These are phyloP conservation scores for Telmatherina bonti DNA, from an alignment of 2,797 vertebrate genomes.

Conservation along the genomic window DNA sequence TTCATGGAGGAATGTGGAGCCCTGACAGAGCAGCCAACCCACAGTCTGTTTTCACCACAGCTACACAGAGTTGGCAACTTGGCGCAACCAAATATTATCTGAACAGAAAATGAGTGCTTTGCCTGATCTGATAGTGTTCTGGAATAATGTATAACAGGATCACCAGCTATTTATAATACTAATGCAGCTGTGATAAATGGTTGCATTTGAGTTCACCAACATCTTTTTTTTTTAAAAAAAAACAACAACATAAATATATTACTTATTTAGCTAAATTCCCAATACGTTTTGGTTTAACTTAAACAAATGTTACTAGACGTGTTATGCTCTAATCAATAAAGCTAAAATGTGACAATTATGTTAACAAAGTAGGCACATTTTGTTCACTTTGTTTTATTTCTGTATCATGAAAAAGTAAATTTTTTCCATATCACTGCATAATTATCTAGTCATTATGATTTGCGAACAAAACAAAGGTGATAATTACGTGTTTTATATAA, in stretches of 20 bases:
- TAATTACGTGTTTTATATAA: neutral
- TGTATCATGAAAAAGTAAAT: neutral
- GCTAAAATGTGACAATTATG: too few relatives aligned
- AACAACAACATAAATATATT: too few relatives aligned
- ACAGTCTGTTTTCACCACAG: conserved; percentile 23
- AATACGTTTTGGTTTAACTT: too few relatives aligned
- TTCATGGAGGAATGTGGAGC: conserved; percentile 71
- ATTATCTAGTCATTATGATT: too few relatives aligned
- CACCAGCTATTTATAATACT: neutral
- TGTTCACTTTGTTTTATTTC: neutral
- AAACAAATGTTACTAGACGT: too few relatives aligned
- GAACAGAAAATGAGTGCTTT: neutral
- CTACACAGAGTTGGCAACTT: conserved; percentile 6
- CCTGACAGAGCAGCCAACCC: conserved; percentile 16
- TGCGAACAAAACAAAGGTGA: neutral
- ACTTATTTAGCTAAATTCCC: too few relatives aligned
- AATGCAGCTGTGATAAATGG: neutral
- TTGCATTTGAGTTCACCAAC: neutral
- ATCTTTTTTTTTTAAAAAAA: too few relatives aligned
- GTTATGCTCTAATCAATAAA: too few relatives aligned
- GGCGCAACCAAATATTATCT: conserved; percentile 28
- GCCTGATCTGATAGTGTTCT: neutral
- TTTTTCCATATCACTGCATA: too few relatives aligned
- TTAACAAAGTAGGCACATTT: neutral
- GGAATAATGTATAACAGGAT: neutral